These are phyloP conservation scores for Acrobasis repandana DNA, from an alignment of 2,888 invertebrate genomes.

Conservation along the genomic window DNA sequence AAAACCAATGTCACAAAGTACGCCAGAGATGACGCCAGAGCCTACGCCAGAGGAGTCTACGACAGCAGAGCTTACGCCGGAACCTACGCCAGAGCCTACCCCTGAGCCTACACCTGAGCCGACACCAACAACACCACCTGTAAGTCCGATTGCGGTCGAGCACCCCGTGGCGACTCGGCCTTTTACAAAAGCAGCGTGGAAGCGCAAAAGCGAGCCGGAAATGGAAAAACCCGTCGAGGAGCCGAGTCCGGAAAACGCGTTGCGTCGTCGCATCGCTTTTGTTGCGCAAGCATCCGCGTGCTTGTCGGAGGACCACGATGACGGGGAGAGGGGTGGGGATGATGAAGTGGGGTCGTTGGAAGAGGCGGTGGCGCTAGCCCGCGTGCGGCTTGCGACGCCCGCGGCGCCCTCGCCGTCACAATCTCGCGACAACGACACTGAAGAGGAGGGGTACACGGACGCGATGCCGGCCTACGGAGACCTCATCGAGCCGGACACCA, in stretches of 20 bases:
- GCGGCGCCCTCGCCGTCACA: conserved; percentile 65
- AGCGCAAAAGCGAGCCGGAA: conserved; percentile 60
- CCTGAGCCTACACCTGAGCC: conserved; percentile 34
- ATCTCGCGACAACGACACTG: conserved; percentile 69
- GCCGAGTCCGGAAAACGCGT: conserved; percentile 71
- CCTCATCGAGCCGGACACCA: conserved; percentile 72
- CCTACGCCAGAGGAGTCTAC: conserved; percentile 3
- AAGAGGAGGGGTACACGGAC: conserved; percentile 74
- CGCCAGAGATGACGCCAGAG: conserved; percentile 11
- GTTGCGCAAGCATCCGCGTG: conserved; percentile 79
- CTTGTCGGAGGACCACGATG: conserved; percentile 79
- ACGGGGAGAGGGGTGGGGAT: conserved; percentile 60
- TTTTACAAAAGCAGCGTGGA: conserved; percentile 81
- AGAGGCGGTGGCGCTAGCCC: conserved; percentile 78
- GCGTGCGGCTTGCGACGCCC: conserved; percentile 70
- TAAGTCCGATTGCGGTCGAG: conserved; percentile 69
- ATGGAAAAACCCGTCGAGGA: conserved; percentile 74
- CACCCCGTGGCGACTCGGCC: conserved; percentile 79
- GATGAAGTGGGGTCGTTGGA: conserved; percentile 79
- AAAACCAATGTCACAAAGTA: conserved; percentile 12
- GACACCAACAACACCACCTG: conserved; percentile 43
- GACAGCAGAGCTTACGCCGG: conserved; percentile 7
- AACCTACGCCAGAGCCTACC: conserved; percentile 7
- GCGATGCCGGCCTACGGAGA: conserved; percentile 81
- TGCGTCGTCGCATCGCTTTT: conserved; percentile 78